Evolutionary conservation across 1,140 invertebrate species (phyloP).

Genomic region (Phthorimaea operculella): DNA sequence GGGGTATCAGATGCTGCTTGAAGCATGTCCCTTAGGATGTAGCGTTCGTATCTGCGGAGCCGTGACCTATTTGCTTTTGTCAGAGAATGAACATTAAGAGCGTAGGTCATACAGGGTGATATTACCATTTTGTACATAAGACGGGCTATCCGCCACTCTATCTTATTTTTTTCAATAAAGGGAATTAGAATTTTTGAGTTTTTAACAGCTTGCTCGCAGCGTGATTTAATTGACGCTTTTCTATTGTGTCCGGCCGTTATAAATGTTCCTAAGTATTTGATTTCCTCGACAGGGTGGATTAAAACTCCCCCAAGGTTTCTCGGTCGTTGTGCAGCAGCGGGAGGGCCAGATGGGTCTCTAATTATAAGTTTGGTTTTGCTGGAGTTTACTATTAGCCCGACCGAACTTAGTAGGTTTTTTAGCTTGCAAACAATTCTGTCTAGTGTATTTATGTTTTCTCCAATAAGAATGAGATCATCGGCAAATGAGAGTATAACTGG

Average conservation of each 20-base stretch:
- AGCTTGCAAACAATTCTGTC: neutral
- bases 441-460: neutral
- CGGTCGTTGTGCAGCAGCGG: neutral
- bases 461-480: neutral
- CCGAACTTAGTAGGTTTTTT: neutral
- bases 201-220: neutral
- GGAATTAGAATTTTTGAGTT: neutral
- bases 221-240: neutral
- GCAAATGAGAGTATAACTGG: slow-evolving; percentile 2
- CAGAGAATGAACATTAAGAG: neutral
- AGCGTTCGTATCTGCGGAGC: neutral
- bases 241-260: neutral
- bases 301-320: too few species aligned
- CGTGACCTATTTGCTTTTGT: neutral
- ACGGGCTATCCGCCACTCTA: neutral
- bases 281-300: neutral
- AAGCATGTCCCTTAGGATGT: neutral
- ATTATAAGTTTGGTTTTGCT: neutral
- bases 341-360: neutral
- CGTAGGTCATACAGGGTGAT: neutral
- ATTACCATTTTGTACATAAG: neutral
- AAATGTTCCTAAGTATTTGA: neutral
- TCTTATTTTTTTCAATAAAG: neutral
- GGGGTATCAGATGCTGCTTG: neutral
- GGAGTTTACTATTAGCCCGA: neutral